A percentile compares a stretch with the other conserved stretches of the same genome.
Evolutionary conservation across 2,888 invertebrate species (phyloP).

Genomic region (Agonum fuliginosum): DNA sequence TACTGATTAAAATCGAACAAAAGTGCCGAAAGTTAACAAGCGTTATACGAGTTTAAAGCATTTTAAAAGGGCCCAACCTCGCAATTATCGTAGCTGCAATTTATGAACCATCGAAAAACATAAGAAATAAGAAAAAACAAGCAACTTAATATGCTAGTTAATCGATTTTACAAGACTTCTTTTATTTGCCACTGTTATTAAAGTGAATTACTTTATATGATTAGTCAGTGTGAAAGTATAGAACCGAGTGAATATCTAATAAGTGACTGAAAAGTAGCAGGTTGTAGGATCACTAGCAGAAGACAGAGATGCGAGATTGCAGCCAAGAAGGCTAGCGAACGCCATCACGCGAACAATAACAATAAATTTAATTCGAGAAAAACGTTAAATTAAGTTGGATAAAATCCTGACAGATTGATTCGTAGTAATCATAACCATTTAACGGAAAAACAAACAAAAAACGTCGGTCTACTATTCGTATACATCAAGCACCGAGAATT

Average conservation of each 20-base stretch:
- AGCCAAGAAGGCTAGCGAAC: constrained; percentile 21
- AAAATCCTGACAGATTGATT: constrained; percentile 56
- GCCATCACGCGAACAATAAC: constrained; percentile 54
- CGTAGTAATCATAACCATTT: constrained; percentile 58
- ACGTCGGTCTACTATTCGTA: constrained; percentile 33
- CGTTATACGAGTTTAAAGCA: not conserved
- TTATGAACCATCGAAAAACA: constrained; percentile 26
- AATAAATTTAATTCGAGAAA: constrained; percentile 57
- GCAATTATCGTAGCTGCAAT: constrained; percentile 21
- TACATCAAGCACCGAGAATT: not conserved
- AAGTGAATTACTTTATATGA: constrained; percentile 58
- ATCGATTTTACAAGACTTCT: constrained; percentile 72
- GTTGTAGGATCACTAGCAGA: not conserved
- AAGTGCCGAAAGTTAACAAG: constrained; percentile 18
- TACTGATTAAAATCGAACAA: constrained; percentile 17
- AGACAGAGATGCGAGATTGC: constrained; percentile 5
- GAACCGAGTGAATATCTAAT: not conserved
- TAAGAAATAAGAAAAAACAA: constrained; percentile 32
- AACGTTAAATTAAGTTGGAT: constrained; percentile 56
- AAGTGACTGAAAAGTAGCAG: constrained; percentile 2
- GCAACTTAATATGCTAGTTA: constrained; percentile 71
- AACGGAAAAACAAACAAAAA: constrained; percentile 51
- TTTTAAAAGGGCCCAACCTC: constrained; percentile 14
- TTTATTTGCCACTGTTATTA: constrained; percentile 73
- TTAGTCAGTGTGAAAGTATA: not conserved